Conservation (phyloP, 2,113 vertebrate species). For the Isichthys henryi region DNA sequence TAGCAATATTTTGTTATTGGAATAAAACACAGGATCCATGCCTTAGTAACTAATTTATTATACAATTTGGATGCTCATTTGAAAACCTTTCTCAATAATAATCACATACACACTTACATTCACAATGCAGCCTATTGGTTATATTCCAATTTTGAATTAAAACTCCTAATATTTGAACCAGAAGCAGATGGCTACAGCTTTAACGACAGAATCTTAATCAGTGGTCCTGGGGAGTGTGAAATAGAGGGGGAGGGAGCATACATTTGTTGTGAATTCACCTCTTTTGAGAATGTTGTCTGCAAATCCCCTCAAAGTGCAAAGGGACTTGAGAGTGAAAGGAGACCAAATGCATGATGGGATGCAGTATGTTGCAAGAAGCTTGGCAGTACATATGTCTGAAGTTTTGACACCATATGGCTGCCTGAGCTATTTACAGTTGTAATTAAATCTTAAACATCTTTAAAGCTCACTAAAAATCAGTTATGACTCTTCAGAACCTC, state of each 20-base stretch:
- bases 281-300: conserved; percentile 21
- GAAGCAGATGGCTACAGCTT: conserved; percentile 23
- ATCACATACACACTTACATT: background rate
- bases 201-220: conserved; percentile 21
- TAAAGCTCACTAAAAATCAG: conserved; percentile 17
- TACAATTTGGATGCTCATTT: background rate
- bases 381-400: conserved; percentile 23
- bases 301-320: conserved; percentile 17
- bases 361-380: conserved; percentile 9
- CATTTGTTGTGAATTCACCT: conserved; percentile 19
- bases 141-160: conserved; percentile 23
- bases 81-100: background rate
- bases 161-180: conserved; percentile 26
- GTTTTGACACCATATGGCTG: conserved; percentile 24
- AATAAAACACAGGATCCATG: background rate
- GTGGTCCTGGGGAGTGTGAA: conserved; percentile 24
- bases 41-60: background rate
- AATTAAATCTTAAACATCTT: conserved; percentile 28
- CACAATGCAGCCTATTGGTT: conserved; percentile 8
- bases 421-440: conserved; percentile 21
- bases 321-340: conserved; percentile 21
- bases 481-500: background rate
- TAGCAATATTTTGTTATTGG: background rate
- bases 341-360: conserved; percentile 21
- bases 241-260: conserved; percentile 7